A percentile compares a stretch with the other conserved stretches of the same genome.
Evolutionary conservation across 2,888 invertebrate species (phyloP).

Genomic region (Thereva nobilitata): DNA sequence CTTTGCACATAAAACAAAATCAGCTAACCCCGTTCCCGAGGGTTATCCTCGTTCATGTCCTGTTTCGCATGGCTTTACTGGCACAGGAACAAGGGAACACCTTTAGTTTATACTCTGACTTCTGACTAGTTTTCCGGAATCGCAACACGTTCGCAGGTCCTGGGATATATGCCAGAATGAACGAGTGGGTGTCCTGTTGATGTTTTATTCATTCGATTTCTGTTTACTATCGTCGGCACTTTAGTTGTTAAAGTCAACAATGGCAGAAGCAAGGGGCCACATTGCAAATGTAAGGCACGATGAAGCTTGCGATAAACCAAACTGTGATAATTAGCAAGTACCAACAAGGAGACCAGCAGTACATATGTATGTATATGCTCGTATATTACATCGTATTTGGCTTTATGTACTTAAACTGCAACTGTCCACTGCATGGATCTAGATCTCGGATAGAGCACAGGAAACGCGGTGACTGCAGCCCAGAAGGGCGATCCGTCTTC

Average conservation of each 20-base stretch:
- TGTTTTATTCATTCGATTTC: slow-evolving; percentile 35
- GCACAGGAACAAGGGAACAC: slow-evolving; percentile 11
- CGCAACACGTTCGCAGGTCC: slow-evolving; percentile 16
- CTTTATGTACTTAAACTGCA: background rate
- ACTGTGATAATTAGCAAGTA: slow-evolving; percentile 36
- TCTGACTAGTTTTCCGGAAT: slow-evolving; percentile 25
- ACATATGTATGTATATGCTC: slow-evolving; percentile 14
- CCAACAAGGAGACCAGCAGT: slow-evolving; percentile 5
- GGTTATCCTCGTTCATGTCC: too few relatives aligned
- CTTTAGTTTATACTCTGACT: background rate
- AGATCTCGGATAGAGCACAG: too few relatives aligned
- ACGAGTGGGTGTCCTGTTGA: slow-evolving; percentile 13
- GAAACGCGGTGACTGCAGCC: too few relatives aligned
- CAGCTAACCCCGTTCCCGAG: too few relatives aligned
- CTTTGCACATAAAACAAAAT: slow-evolving; percentile 1
- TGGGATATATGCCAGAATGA: background rate
- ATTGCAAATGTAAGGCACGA: slow-evolving; percentile 33
- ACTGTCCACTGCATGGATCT: too few relatives aligned
- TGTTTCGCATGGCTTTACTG: too few relatives aligned
- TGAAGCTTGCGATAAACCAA: slow-evolving; percentile 33
- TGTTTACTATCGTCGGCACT: slow-evolving; percentile 34
- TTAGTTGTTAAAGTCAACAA: slow-evolving; percentile 34
- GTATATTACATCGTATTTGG: slow-evolving; percentile 16
- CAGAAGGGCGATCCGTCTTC: too few relatives aligned
- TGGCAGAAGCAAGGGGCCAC: slow-evolving; percentile 15